Conservation (phyloP, 2,797 vertebrate genomes). For the Acanthiza pusilla region DNA sequence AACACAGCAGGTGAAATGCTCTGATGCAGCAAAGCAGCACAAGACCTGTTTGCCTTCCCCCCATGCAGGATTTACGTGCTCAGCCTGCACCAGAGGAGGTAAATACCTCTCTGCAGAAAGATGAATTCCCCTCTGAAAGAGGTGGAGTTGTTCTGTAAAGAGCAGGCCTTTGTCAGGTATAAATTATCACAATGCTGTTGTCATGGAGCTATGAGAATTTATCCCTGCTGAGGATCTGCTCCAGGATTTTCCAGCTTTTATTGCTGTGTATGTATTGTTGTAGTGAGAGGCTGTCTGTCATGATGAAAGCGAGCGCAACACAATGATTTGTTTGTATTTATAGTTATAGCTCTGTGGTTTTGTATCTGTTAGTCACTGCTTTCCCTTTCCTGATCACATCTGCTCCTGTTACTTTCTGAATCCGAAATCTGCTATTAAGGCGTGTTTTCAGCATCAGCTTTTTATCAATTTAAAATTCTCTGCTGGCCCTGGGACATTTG, state of each 20-base stretch:
- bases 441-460: neutral
- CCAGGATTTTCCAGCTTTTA: conserved; percentile 8
- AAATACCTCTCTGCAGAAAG: neutral
- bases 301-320: neutral
- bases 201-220: neutral
- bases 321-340: conserved; percentile 1
- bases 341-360: neutral
- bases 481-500: neutral
- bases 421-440: neutral
- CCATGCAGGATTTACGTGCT: neutral
- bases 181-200: conserved; percentile 13
- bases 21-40: neutral
- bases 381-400: neutral
- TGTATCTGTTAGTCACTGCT: neutral
- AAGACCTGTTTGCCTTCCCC: neutral
- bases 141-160: neutral
- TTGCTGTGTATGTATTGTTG: neutral
- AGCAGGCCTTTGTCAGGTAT: neutral
- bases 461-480: neutral
- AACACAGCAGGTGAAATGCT: conserved; percentile 8
- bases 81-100: neutral
- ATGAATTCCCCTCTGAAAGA: neutral
- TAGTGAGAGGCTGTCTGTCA: neutral
- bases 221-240: neutral
- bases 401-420: neutral